Base-by-base conservation (phyloP, 1,140 invertebrate genomes). In the Brachionus calyciflorus region DNA sequence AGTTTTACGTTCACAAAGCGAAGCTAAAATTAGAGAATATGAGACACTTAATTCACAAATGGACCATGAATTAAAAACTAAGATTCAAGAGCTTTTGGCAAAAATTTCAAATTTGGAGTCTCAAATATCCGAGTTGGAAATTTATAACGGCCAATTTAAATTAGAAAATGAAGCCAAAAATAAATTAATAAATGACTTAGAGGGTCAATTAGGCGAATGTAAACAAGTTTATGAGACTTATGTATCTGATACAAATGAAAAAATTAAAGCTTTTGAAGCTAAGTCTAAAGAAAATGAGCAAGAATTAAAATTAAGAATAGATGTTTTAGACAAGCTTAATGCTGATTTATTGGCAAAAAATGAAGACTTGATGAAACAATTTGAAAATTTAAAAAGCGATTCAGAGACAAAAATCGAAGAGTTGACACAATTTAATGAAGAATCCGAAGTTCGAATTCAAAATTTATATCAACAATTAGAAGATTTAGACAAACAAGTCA, bases 381-480 rank as follows among this genome's bases (percentile, higher is more conserved):
- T 44, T 9, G n/a, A 65, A 44, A 60, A 40, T 0, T 33, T 37
- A 4, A 60, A 60, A 37, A 21, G 14, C 19, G 33, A 65, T 28
- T 65, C 7, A 3, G 40, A 65, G 40, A 24, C 3, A 2, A 65
- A 65, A 65, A 12, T 65, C 5, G 40, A 41, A 7, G 60, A 65
- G n/a, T 3, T 46, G 37, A 24, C n/a, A 10, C 60, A 24, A 28
- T 12, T 60, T 26, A 53, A 26, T 12, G 51, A 53, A 53, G 51
- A 53, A 26, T 60, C n/a, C n/a, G 55, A 60, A 17, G 33, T 60
- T 60, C 26, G 55, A 37, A 60, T 60, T 19, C 30, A 60, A 60
- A 21, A 21, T 40, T 40, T 60, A 17, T 60, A 40, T 37, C 33
- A 60, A 40, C 55, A 60, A 60, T 24, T 65, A 19, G 40, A 46